Percentiles rank a stretch among this genome's conserved stretches.
These are phyloP conservation scores for Aleadryas rufinucha DNA, from an alignment of 2,113 vertebrate genomes.

Conservation along the genomic window DNA sequence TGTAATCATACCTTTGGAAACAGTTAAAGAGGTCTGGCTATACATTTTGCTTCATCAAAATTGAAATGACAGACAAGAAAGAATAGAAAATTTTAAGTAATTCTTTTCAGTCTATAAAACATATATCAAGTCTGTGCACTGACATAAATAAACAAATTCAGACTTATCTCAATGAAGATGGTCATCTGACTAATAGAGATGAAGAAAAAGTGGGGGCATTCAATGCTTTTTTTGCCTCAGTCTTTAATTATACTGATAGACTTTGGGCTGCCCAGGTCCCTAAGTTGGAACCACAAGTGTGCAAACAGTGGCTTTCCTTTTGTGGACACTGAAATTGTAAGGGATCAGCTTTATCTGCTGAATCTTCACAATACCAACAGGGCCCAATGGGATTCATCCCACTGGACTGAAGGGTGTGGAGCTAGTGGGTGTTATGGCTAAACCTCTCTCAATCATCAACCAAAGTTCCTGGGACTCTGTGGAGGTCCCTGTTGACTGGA, in stretches of 20 bases:
- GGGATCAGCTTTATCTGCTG: background rate
- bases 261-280: background rate
- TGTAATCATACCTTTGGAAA: background rate
- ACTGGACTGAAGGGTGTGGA: no score
- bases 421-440: background rate
- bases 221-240: rapidly evolving
- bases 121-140: rapidly evolving
- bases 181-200: background rate
- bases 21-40: background rate
- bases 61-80: background rate
- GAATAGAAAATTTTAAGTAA: background rate
- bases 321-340: background rate
- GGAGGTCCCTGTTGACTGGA: background rate
- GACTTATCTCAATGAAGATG: background rate
- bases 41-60: background rate
- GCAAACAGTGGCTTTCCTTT: background rate
- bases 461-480: background rate
- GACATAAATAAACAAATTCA: background rate
- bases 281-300: rapidly evolving
- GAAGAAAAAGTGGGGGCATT: background rate
- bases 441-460: background rate
- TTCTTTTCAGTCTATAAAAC: background rate
- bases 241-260: background rate
- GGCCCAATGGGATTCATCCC: background rate
- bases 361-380: background rate